Conservation (phyloP, 2,113 vertebrate genomes). For the Sus scrofa region DNA sequence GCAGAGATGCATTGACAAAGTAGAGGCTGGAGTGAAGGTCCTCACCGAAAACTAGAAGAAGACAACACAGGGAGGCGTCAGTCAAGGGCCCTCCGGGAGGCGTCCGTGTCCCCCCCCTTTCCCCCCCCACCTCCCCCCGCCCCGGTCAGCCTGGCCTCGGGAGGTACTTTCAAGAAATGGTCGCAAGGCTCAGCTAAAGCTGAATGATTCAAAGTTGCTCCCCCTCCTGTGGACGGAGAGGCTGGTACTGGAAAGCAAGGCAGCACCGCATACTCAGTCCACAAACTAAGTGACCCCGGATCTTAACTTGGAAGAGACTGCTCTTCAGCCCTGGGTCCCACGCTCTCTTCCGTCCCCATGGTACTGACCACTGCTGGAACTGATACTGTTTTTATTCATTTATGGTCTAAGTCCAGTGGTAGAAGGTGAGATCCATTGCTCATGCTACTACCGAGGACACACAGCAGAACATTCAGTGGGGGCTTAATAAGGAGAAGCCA, state of each 20-base stretch:
- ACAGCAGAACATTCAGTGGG: rapidly evolving
- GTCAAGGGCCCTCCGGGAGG: rapidly evolving
- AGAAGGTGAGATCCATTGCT: neutral
- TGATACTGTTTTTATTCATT: neutral
- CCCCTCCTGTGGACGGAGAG: neutral
- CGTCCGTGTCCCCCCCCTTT: too few relatives aligned
- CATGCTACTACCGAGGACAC: too few relatives aligned
- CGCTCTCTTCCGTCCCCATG: neutral
- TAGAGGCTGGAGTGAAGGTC: constrained; percentile 99
- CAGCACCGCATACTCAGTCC: neutral
- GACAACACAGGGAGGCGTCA: constrained; percentile 44
- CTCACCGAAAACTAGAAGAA: constrained; percentile 96
- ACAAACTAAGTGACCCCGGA: neutral
- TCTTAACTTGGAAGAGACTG: neutral
- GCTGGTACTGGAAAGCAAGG: neutral
- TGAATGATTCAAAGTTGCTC: neutral
- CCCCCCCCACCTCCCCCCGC: too few relatives aligned
- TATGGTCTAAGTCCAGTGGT: neutral
- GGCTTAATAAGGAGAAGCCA: rapidly evolving
- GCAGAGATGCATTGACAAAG: constrained; percentile 99
- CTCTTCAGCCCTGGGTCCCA: rapidly evolving
- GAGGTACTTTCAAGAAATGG: neutral
- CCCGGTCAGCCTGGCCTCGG: neutral
- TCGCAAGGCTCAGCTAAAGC: rapidly evolving
- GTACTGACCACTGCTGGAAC: neutral